A percentile compares a stretch with the other conserved stretches of the same genome.
phyloP scores from a whole-genome alignment of 2,888 invertebrate species.

The Lasioglossum leucozonium region DNA sequence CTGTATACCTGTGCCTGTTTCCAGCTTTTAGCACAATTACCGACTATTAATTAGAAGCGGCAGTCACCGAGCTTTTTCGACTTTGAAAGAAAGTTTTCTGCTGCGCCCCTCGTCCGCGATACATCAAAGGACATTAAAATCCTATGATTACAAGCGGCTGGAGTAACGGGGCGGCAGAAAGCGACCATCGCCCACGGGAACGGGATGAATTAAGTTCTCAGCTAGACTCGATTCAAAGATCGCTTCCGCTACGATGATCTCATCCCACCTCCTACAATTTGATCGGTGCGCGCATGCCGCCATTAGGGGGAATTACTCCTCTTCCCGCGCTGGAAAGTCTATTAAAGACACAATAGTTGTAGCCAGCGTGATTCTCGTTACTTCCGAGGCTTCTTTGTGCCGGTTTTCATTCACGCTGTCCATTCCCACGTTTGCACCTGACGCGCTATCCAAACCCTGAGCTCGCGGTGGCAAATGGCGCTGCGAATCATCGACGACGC shows the following conservation, averaged over 20 bases:
- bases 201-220: conserved; percentile 81
- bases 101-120: background rate
- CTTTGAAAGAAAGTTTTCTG: background rate
- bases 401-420: conserved; percentile 9
- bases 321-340: conserved; percentile 51
- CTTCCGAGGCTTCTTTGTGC: background rate
- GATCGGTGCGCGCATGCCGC: conserved; percentile 69
- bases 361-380: conserved; percentile 24
- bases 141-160: conserved; percentile 19
- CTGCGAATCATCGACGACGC: background rate
- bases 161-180: conserved; percentile 55
- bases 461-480: background rate
- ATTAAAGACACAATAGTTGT: conserved; percentile 45
- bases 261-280: conserved; percentile 77
- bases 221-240: conserved; percentile 82
- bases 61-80: background rate
- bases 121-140: conserved; percentile 41
- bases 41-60: background rate
- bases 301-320: conserved; percentile 57
- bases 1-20: background rate
- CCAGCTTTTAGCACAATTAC: background rate
- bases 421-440: conserved; percentile 10
- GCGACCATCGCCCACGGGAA: conserved; percentile 53
- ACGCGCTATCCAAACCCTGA: background rate
- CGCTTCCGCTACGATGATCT: conserved; percentile 82